Evolutionary conservation across 2,797 vertebrate genomes (phyloP), one percentile per base, ranked within the genome.

Genomic region (Hylomyscus alleni): DNA sequence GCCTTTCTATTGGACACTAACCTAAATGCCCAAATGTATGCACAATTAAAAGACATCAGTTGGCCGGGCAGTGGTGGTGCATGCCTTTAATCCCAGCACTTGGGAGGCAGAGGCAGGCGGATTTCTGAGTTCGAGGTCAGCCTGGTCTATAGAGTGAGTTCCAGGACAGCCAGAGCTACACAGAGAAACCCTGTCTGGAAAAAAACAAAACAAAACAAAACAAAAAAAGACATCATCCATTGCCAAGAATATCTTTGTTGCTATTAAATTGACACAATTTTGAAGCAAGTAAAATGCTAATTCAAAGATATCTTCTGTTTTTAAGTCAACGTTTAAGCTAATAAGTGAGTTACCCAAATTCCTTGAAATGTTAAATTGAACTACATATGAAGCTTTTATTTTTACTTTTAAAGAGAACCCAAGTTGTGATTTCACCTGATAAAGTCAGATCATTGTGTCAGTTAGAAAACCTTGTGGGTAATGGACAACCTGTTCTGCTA

Each of bases 221-320:
- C 44, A 44, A 44, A 44, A 44, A 44, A 44, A 44, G 44, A 91
- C 29, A 58, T 54, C 58, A 88, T 56, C 15, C 37, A 6, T 69
- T 89, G 19, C 60, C 58, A 88, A 78, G 52, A 87, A 91, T 20
- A 60, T 89, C 15, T 56, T 90, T 86, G 22, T 56, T 89, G 47
- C 65, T 95, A 84, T 50, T 84, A 13, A 89, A 76, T 65, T 86
- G 91, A 58, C 76, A 54, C 75, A 85, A 67, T 76, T 94, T 95
- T 81, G n/a, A 95, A 94, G 86, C 5, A 10, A 76, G 76, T 85
- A 54, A 50, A 72, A 72, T 89, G 47, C 62, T 60, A 31, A 95
- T 47, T 67, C 44, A 52, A 60, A 19, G 83, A 15, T 5, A 40
- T 89, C 34, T 83, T 80, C 54, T 93, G 58, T 65, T 54, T 91